Base-by-base conservation (phyloP, 2,888 invertebrate genomes). In the Ceramica pisi region DNA sequence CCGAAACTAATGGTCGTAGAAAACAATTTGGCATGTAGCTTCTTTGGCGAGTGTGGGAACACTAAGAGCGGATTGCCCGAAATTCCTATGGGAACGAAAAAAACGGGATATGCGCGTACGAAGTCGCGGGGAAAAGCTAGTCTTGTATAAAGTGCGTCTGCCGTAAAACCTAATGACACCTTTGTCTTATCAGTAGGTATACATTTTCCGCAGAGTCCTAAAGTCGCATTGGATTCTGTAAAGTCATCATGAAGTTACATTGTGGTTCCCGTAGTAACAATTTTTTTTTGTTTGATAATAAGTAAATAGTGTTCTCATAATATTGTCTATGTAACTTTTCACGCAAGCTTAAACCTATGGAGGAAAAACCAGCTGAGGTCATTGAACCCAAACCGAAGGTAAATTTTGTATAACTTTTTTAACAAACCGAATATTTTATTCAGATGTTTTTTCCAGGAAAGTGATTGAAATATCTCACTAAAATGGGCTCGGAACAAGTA, bases 311-410 rank as follows among this genome's bases (percentile, higher is more conserved):
- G 19, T 14, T 75, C 9, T 46, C 1, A 23, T 61, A 71, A 78
- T 44, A 12, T 38, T 74, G 9, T 74, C 0, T 60, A 48, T 75
- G 35, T 73, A 35, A 23, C 46, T 85, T 87, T 84, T 76, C 84
- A 86, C 86, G 85, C 90, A 92, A 92, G 91, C 91, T 78, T 84
- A 68, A 63, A 51, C 51, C 35, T 63, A 67, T 76, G 77, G 69
- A 87, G 80, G 81, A 83, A 48, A 86, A 86, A 78, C 82, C 84
- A 19, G 74, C 83, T 60, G 85, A 80, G 71, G 77, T 85, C 10
- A 67, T 80, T 62, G 44, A 77, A 46, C 77, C 87, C 9, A 90
- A 90, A 78, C 89, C 89, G 0, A 92, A 91, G 92, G 92, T 91
- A 85, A 81, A 67, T 23, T 26, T 50, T 46, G 10, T 53, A 14